Percentiles rank a stretch among this genome's conserved stretches.
Evolutionary conservation across 2,113 vertebrate species (phyloP).

Genomic region (Lampris megalopsis): DNA sequence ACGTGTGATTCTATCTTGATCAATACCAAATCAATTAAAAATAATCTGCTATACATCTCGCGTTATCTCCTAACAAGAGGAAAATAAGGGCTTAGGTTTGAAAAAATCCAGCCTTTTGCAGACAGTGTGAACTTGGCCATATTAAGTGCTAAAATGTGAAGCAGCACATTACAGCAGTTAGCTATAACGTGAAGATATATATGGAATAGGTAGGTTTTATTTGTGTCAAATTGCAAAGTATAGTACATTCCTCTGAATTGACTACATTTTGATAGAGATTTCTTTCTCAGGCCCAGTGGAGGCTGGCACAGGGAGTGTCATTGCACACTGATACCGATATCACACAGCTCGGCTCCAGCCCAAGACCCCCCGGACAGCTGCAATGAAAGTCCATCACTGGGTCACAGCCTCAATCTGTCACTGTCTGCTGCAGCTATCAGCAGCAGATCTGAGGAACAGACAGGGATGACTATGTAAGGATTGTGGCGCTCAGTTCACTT

Average conservation of each 20-base stretch:
- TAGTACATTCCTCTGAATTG: background rate
- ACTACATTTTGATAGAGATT: constrained; percentile 31
- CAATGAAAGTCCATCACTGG: constrained; percentile 70
- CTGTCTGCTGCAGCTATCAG: constrained; percentile 53
- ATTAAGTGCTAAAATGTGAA: no score
- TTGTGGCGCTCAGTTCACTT: constrained; percentile 22
- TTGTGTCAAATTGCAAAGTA: no score
- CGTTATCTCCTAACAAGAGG: no score
- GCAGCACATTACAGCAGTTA: no score
- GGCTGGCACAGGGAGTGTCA: constrained; percentile 20
- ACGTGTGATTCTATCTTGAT: no score
- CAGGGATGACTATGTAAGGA: constrained; percentile 38
- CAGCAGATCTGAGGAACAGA: constrained; percentile 54
- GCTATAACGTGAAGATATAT: no score
- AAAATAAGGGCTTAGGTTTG: no score
- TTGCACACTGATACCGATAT: constrained; percentile 41
- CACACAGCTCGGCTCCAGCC: constrained; percentile 37
- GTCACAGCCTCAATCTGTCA: constrained; percentile 73
- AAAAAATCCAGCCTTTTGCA: no score
- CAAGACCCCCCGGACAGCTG: constrained; percentile 51
- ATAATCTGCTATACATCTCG: no score
- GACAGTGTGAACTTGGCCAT: no score
- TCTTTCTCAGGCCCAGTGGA: background rate
- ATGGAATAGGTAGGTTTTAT: no score
- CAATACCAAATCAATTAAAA: no score